Percentiles rank a stretch among this genome's conserved stretches.
These are phyloP conservation scores for Xanthia togata DNA, from an alignment of 2,888 invertebrate species.

Conservation along the genomic window DNA sequence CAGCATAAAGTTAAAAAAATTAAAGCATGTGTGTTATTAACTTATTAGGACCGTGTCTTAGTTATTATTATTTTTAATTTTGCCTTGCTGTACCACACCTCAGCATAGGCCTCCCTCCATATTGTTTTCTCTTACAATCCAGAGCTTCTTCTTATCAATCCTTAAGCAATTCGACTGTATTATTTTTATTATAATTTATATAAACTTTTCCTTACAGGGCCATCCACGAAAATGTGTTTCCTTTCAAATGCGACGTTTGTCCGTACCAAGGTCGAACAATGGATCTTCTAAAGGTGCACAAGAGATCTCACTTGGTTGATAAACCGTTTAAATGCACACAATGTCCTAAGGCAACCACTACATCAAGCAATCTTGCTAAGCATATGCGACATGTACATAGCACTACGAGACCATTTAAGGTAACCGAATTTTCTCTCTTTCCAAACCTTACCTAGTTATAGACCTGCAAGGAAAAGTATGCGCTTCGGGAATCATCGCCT, in stretches of 20 bases:
- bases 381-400: conserved; percentile 86
- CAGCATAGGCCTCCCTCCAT: neutral
- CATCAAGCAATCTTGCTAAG: conserved; percentile 85
- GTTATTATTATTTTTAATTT: neutral
- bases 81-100: neutral
- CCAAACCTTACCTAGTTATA: neutral
- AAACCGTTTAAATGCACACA: conserved; percentile 85
- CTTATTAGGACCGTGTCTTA: neutral
- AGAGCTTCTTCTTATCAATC: neutral
- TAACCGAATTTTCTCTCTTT: conserved; percentile 44
- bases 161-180: neutral
- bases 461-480: neutral
- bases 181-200: too few species aligned
- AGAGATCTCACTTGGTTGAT: conserved; percentile 82
- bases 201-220: conserved; percentile 68
- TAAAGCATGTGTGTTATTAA: neutral
- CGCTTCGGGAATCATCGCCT: neutral
- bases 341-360: conserved; percentile 84
- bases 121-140: neutral
- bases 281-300: conserved; percentile 85
- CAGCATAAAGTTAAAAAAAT: neutral
- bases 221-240: conserved; percentile 84
- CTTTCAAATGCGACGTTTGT: conserved; percentile 85
- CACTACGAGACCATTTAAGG: conserved; percentile 84
- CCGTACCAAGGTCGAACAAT: conserved; percentile 85